A percentile compares a stretch with the other conserved stretches of the same genome.
phyloP scores from a whole-genome alignment of 2,797 vertebrate species.

The Sebastes flavidus region DNA sequence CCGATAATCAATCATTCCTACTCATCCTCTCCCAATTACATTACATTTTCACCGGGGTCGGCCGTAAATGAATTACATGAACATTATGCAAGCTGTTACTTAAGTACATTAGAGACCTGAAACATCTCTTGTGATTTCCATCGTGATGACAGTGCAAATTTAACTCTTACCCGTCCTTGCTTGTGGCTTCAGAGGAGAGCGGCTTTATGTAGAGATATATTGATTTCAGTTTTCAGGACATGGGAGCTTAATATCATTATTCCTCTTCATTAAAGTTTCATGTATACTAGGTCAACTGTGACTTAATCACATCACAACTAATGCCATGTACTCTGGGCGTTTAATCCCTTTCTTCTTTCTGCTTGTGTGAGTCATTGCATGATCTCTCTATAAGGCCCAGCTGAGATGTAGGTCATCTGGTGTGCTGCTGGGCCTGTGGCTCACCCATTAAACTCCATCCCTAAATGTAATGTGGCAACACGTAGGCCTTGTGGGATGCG shows the following conservation, averaged over 20 bases:
- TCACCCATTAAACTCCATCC: slow-evolving; percentile 18
- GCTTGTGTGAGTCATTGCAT: slow-evolving; percentile 38
- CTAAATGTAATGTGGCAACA: slow-evolving; percentile 37
- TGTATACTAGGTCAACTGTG: slow-evolving; percentile 31
- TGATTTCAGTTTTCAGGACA: background rate
- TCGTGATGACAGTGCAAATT: background rate
- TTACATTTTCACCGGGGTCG: slow-evolving; percentile 31
- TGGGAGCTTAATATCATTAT: background rate
- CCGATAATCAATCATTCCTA: background rate
- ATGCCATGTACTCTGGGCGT: background rate
- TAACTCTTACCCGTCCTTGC: background rate
- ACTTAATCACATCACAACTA: slow-evolving; percentile 37
- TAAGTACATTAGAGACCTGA: slow-evolving; percentile 47
- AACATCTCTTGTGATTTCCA: slow-evolving; percentile 33
- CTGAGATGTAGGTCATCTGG: slow-evolving; percentile 61
- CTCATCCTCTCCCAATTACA: slow-evolving; percentile 6
- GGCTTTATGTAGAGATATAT: background rate
- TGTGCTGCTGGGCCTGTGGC: slow-evolving; percentile 17
- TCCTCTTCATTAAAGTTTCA: slow-evolving; percentile 35
- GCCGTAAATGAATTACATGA: slow-evolving; percentile 40
- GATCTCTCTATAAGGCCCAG: slow-evolving; percentile 11
- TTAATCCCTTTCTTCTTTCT: slow-evolving; percentile 28
- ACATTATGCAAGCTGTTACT: slow-evolving; percentile 15
- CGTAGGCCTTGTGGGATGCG: background rate
- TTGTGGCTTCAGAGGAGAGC: background rate